These are phyloP conservation scores for Nansenia antarctica DNA, from an alignment of 2,113 vertebrate species.

Conservation along the genomic window DNA sequence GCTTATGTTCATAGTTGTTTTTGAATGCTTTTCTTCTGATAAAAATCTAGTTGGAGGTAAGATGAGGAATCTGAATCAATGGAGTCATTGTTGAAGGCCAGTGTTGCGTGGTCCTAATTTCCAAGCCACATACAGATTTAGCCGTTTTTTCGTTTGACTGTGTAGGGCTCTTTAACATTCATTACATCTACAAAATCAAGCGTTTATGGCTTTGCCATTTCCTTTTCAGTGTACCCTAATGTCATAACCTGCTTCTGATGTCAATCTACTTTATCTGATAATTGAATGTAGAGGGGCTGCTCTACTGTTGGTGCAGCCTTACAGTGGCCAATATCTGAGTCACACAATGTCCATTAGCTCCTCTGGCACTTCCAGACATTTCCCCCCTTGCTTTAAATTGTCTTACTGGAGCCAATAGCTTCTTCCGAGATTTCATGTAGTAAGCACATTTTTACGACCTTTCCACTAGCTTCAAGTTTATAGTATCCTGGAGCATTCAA, in stretches of 20 bases:
- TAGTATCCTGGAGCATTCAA: neutral
- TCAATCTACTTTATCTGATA: conserved; percentile 15
- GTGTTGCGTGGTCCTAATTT: neutral
- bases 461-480: neutral
- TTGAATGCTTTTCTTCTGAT: neutral
- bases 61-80: conserved; percentile 3
- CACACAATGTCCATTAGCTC: conserved; percentile 9
- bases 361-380: neutral
- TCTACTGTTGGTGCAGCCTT: neutral
- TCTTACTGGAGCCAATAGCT: neutral
- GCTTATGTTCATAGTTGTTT: neutral
- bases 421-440: neutral
- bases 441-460: conserved; percentile 1
- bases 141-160: neutral
- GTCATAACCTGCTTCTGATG: neutral
- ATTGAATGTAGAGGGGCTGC: neutral
- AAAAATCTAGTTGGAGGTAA: neutral
- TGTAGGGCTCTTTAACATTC: neutral
- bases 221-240: conserved; percentile 15
- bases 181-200: conserved; percentile 9
- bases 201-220: conserved; percentile 19
- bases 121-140: neutral
- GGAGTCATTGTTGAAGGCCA: neutral
- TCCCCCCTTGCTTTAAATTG: neutral
- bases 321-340: conserved; percentile 13